A percentile compares a stretch with the other conserved stretches of the same genome.
Evolutionary conservation across 2,113 vertebrate species (phyloP).

Genomic region (Ciconia maguari): DNA sequence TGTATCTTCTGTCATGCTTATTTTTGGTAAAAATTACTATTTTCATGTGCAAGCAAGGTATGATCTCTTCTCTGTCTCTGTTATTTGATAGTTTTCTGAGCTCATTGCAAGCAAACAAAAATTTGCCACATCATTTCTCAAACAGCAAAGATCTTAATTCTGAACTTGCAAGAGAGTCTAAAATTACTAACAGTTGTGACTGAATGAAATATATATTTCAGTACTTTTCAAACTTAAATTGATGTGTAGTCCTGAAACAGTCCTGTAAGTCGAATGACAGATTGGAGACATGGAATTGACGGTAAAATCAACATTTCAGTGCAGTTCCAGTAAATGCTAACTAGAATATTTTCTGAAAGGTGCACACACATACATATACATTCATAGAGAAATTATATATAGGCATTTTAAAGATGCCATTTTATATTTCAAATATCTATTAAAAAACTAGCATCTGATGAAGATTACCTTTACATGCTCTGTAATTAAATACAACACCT

Average conservation of each 20-base stretch:
- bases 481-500: neutral
- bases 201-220: neutral
- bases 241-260: neutral
- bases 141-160: neutral
- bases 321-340: neutral
- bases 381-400: neutral
- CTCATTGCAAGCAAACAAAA: neutral
- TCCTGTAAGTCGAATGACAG: neutral
- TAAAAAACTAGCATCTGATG: neutral
- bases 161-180: neutral
- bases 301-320: neutral
- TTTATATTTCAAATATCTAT: neutral
- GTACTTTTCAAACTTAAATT: neutral
- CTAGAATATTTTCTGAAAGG: neutral
- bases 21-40: neutral
- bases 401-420: neutral
- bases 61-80: neutral
- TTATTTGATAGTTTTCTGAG: neutral
- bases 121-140: neutral
- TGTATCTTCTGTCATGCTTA: neutral
- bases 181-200: neutral
- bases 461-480: neutral
- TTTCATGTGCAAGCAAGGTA: neutral
- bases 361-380: neutral
- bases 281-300: neutral